Base-by-base conservation (phyloP, 2,113 vertebrate genomes). In the Hemicordylus capensis region DNA sequence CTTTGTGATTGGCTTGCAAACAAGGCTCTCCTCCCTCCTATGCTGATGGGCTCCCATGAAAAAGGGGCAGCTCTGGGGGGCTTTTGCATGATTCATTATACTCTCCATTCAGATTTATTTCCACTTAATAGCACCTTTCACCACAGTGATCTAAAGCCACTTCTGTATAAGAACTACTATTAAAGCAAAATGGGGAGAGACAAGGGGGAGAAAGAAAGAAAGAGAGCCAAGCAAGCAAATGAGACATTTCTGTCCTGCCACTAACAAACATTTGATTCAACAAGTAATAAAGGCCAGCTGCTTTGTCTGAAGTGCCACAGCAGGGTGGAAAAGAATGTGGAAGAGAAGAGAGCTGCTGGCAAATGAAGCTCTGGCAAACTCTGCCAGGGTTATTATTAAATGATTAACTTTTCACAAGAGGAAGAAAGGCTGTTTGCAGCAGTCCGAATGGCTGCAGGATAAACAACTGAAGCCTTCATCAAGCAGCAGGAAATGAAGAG, bases 241-340 rank as follows among this genome's bases (percentile, higher is more conserved):
- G 77, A 85, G 86, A 78, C 3, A 1, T 78, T 88, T 82, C 90
- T 85, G 79, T 82, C 61, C 69, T 20, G 5, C 73, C 74, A 69
- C 70, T 85, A 76, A 76, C 66, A 70, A 69, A 83, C 70, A 48
- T 39, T 54, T 87, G 80, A 75, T 72, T 56, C 66, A 76, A 87
- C 76, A 56, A 76, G 81, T 77, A 82, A 82, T 39, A 73, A 89
- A 80, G 64, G 76, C 88, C 76, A 84, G 90, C 83, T 89, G 88
- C 58, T 82, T 80, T 80, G 83, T 44, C 58, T 75, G 37, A 80
- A 90, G 82, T 4, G 4, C 39, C 51, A 8, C 51, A 64, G 88
- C 87, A 85, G 73, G 61, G 81, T 85, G 46, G 1, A 73, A 75
- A 77, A 31, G 8, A 46, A 37, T 0, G 4, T 0, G 0, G 63